Base-by-base conservation (phyloP, 1,140 invertebrate genomes). In the Agraylea sexmaculata region DNA sequence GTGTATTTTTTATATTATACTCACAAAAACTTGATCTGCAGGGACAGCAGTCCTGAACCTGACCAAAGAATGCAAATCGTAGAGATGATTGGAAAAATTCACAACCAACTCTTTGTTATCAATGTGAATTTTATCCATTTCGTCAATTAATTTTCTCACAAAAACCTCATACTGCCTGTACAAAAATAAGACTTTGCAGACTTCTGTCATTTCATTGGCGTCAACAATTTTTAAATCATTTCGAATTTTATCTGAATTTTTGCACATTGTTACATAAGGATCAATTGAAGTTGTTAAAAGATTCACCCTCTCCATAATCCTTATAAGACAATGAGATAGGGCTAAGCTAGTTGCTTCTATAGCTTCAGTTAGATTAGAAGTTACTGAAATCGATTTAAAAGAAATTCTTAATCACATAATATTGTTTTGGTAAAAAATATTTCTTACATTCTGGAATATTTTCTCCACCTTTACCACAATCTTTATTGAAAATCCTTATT, bases 401-500 rank as follows among this genome's bases (percentile, higher is more conserved):
- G n/a, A n/a, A n/a, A n/a, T n/a, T n/a, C n/a, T n/a, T n/a, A n/a
- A n/a, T n/a, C n/a, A n/a, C n/a, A 40, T 31, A 40, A 39, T 12
- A 20, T 35, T 22, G 2, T 17, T 32, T 32, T 32, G 30, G 13
- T 34, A 32, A 7, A 12, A 31, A 37, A 22, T n/a, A 41, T 36
- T 31, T 59, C 67, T 70, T 62, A 79, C 77, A 49, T 51, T 80
- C 74, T 25, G 75, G 72, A 49, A 81, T 79, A 3, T 68, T 71
- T 35, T 75, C 71, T 2, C 77, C 75, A 0, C 74, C 73, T 31
- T 74, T 74, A 45, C 72, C 68, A 42, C 74, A 77, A 51, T 79
- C 74, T 48, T 70, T 66, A 49, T 81, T 80, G 52, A 79, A 80
- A 22, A 81, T 54, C 23, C 78, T 58, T 27, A 80, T 76, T 1